Evolutionary conservation across 2,888 invertebrate genomes (phyloP), one percentile per base, ranked within the genome.

Genomic region (Epinotia brunnichana): DNA sequence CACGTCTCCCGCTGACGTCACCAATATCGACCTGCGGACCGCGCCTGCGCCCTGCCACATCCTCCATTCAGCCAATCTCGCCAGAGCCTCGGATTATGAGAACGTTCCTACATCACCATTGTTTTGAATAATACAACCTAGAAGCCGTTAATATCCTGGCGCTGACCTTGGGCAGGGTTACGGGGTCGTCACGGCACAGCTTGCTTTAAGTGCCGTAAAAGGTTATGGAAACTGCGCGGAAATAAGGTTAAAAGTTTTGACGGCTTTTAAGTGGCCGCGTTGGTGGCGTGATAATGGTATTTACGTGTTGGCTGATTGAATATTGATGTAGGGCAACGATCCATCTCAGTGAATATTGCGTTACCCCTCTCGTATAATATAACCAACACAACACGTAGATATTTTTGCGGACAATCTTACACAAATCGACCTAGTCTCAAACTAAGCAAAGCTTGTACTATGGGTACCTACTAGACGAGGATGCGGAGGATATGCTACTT

Each of bases 1-100:
- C 83, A 82, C 77, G 75, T 80, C 79, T 79, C 79, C 79, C 75
- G 73, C 85, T 91, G 91, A 93, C 93, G 92, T 92, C 92, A 93
- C 88, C 79, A 75, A 80, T 91, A 93, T 93, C 92, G 93, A 93
- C 87, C 90, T 79, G 73, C 29, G 69, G 53, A 68, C 74, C 80
- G 81, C 93, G 91, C 93, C 89, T 86, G 93, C 92, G 91, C 85
- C 76, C 68, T 51, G 74, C 64, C 70, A 44, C 76, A 51, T 75
- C 76, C 76, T 75, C 80, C 84, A 84, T 83, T 85, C 85, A 83
- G 74, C 76, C 76, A 76, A 75, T 71, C 64, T 72, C 78, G 74
- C 76, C 78, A 77, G 76, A 78, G 35, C 69, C 39, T 83, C 82
- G 85, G 87, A 87, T 87, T 87, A 85, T 85, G 83, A 86, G 85